Percentiles rank a stretch among this genome's conserved stretches.
phyloP scores from a whole-genome alignment of 2,797 vertebrate genomes.

The Melanotaenia trifasciata region DNA sequence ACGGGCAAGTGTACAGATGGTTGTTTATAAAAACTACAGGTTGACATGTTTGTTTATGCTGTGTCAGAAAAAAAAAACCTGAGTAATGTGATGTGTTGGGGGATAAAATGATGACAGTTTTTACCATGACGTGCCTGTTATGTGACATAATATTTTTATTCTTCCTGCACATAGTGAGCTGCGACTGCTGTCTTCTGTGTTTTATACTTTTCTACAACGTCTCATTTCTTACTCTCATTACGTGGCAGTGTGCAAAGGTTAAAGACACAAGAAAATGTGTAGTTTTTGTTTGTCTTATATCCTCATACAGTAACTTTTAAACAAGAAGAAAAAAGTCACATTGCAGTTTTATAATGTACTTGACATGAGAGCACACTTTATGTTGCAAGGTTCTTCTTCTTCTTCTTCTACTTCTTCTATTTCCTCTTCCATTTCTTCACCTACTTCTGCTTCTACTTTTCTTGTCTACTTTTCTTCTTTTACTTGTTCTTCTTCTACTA shows the following conservation, averaged over 20 bases:
- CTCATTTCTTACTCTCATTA: slow-evolving; percentile 19
- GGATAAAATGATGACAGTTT: slow-evolving; percentile 15
- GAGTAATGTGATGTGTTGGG: slow-evolving; percentile 42
- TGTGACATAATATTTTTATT: slow-evolving; percentile 16
- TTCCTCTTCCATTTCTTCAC: no score
- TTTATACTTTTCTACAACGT: slow-evolving; percentile 36
- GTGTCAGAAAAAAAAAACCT: slow-evolving; percentile 4
- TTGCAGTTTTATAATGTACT: background rate
- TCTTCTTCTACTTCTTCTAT: background rate
- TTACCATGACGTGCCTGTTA: slow-evolving; percentile 44
- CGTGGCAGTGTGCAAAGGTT: background rate
- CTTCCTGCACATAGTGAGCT: slow-evolving; percentile 55
- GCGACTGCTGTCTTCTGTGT: slow-evolving; percentile 66
- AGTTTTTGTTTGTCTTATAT: background rate
- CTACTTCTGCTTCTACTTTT: background rate
- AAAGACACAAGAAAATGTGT: background rate
- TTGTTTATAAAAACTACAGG: slow-evolving; percentile 9
- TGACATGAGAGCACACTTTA: no score
- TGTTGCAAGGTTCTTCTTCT: background rate
- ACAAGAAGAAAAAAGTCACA: background rate
- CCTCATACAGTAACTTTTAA: background rate
- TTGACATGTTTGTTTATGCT: slow-evolving; percentile 15
- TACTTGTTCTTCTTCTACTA: no score
- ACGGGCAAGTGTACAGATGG: background rate
- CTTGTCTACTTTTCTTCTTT: no score